A percentile compares a stretch with the other conserved stretches of the same genome.
Evolutionary conservation across 2,888 invertebrate species (phyloP).

Genomic region (Endomychus coccineus): DNA sequence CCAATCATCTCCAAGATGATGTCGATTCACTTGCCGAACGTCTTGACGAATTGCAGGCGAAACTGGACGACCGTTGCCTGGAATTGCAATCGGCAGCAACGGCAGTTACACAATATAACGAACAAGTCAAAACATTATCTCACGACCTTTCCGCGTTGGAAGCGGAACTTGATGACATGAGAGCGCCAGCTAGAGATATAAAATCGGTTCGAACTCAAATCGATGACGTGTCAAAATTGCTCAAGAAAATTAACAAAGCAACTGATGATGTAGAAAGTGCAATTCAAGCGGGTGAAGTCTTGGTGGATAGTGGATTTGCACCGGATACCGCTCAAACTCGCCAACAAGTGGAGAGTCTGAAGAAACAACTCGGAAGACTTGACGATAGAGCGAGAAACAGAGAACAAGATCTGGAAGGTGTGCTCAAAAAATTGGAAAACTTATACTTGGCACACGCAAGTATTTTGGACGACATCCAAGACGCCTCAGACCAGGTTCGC

Average conservation of each 20-base stretch:
- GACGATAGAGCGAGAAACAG: conserved; percentile 73
- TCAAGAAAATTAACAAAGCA: conserved; percentile 59
- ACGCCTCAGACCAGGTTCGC: conserved; percentile 68
- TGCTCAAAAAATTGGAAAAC: conserved; percentile 69
- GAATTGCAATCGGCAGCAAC: conserved; percentile 79
- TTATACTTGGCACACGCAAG: conserved; percentile 75
- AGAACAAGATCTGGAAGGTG: conserved; percentile 71
- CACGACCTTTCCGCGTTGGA: conserved; percentile 74
- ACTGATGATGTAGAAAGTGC: conserved; percentile 61
- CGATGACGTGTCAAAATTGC: conserved; percentile 65
- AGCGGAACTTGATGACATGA: conserved; percentile 74
- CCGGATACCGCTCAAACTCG: conserved; percentile 74
- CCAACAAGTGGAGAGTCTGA: conserved; percentile 72
- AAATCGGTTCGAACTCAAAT: conserved; percentile 76
- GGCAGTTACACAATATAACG: conserved; percentile 81
- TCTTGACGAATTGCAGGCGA: conserved; percentile 66
- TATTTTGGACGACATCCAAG: conserved; percentile 69
- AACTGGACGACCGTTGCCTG: conserved; percentile 70
- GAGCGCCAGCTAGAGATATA: conserved; percentile 81
- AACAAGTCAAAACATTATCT: conserved; percentile 72
- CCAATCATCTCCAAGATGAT: conserved; percentile 69
- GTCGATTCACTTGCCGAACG: conserved; percentile 70
- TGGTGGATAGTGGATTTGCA: conserved; percentile 80
- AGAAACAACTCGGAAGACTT: conserved; percentile 66
- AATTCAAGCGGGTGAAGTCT: conserved; percentile 63